These are phyloP conservation scores for Himalopsyche japonica DNA, from an alignment of 2,888 invertebrate genomes.

Conservation along the genomic window DNA sequence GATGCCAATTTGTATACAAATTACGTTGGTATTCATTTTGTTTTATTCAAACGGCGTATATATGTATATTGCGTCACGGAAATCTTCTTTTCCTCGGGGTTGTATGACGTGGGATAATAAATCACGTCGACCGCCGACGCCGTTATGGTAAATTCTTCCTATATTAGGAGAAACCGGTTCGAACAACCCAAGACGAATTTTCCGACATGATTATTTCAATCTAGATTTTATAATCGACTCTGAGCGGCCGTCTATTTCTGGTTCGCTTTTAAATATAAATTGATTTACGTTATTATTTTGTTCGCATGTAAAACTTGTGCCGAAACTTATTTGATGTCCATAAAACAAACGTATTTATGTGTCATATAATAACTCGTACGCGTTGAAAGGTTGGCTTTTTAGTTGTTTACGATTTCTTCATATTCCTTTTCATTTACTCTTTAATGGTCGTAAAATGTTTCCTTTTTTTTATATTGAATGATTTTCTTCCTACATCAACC, in stretches of 20 bases:
- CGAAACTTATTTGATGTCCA: not conserved
- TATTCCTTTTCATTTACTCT: not conserved
- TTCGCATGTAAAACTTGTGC: not conserved
- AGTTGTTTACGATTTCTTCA: not conserved
- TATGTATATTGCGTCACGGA: not conserved
- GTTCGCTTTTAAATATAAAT: not conserved
- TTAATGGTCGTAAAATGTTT: not conserved
- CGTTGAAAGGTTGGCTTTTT: not conserved
- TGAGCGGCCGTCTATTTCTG: not conserved
- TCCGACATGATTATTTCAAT: not conserved
- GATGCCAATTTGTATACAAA: conserved; percentile 2
- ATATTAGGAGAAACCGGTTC: not conserved
- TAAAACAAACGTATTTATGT: not conserved
- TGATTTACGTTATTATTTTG: not conserved
- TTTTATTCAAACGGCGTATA: not conserved
- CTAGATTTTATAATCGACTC: not conserved
- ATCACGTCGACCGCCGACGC: not conserved
- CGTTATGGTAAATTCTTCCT: not conserved
- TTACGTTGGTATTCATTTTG: not conserved
- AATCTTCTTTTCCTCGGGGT: not conserved
- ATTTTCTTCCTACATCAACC: not conserved
- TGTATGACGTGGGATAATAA: not conserved
- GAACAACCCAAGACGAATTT: not conserved
- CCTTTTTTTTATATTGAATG: not conserved
- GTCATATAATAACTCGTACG: not conserved